Evolutionary conservation across 2,797 vertebrate genomes (phyloP), one percentile per base, ranked within the genome.

Genomic region (Pyrocephalus nanus): DNA sequence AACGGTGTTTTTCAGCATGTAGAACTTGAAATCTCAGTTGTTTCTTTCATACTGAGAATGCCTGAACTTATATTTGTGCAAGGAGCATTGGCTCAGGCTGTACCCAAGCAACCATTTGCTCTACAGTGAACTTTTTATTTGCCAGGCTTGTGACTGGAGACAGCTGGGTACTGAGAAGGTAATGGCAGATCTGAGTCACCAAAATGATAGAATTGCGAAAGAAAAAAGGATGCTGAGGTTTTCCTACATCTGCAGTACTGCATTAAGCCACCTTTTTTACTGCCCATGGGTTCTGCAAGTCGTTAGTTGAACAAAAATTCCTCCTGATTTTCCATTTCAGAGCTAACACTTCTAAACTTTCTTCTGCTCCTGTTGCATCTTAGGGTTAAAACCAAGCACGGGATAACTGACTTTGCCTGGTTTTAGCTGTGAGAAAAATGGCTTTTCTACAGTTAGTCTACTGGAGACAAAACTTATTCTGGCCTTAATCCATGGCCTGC

Each of bases 161-260:
- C 92, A 96, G 78, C 75, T 93, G 84, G 76, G 86, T 88, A 48
- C 65, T 51, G 86, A 78, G 55, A 64, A 66, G 58, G 84, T 88
- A 94, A 95, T 30, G 23, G 64, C 74, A 95, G 50, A 71, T 86
- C 57, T 92, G 80, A 96, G 83, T 92, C 88, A 94, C 88, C 64
- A 89, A 71, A 84, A 86, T 75, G 8, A 87, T 0, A 72, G 61
- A 86, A 91, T 0, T 78, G 77, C 64, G 54, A 54, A 87, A 90
- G 48, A 19, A 80, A 80, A 87, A 89, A 55, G 47, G 38, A 61
- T 87, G 61, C 27, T 70, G 77, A 80, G 51, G 30, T 51, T 89
- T 89, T 71, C 57, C 74, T 77, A 51, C 75, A 71, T 67, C 91
- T 88, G 69, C 75, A 89, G 30, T 40, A 54, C 25, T 77, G 34